Evolutionary conservation across 2,113 vertebrate genomes (phyloP), one percentile per base, ranked within the genome.

Genomic region (Perca flavescens): DNA sequence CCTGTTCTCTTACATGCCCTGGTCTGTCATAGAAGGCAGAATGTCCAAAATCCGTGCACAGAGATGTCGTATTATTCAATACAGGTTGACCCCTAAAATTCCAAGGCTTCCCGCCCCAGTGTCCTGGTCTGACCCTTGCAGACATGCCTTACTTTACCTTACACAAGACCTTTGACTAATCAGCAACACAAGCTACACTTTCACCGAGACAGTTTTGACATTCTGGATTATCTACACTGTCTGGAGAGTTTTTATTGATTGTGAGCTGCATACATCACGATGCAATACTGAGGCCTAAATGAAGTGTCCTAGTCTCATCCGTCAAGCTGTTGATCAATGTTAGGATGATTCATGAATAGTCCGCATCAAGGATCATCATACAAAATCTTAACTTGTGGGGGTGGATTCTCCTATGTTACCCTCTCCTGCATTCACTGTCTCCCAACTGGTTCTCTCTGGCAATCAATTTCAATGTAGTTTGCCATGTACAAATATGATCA

Each of bases 241-340:
- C 52, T 52, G 36, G 46, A 73, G 62, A 62, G 72, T 28, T 69
- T 65, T 4, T 61, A 88, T 79, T 49, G 83, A 84, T 78, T 22
- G 5, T 34, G 40, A 61, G 17, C 40, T 36, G n/a, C 65, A 65
- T 36, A 67, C 34, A 58, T 43, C 71, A 58, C 17, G 19, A n/a
- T 40, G 40, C 40, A 62, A 77, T 46, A 71, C 53, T 47, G 2
- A 66, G 3, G 43, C 52, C 14, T 40, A 36, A 85, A 76, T 54
- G 66, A 71, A 52, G 13, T 21, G n/a, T 73, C 58, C 14, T 19
- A 54, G 47, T 61, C 40, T 17, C 34, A 16, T 62, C 25, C 0
- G 6, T 56, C 49, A 36, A 62, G 58, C 15, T 34, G 65, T 3
- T 68, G 57, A 74, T 74, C 49, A 13, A 57, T 57, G 31, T 10